Conservation (phyloP, 2,113 vertebrate species). For the Engystomops pustulosus region DNA sequence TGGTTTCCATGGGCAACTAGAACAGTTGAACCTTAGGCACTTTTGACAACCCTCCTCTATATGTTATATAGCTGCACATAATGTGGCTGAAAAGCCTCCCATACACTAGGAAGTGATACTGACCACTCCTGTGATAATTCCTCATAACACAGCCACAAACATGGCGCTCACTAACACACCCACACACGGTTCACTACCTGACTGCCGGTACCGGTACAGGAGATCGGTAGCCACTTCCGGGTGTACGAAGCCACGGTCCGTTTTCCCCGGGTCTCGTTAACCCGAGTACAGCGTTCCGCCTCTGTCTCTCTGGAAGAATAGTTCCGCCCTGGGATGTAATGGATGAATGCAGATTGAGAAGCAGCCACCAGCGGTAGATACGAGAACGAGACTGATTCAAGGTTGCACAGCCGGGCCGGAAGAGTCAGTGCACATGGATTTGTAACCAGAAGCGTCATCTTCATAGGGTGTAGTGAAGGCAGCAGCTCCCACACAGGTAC, state of each 20-base stretch:
- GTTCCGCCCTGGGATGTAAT: neutral
- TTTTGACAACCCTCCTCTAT: no score
- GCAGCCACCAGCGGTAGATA: neutral
- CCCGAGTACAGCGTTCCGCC: neutral
- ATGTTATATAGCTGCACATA: no score
- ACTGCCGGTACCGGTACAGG: neutral
- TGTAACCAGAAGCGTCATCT: neutral
- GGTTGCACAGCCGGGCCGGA: neutral
- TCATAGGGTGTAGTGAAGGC: neutral
- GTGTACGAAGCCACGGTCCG: neutral
- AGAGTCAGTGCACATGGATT: neutral
- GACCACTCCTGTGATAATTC: no score
- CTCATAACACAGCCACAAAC: no score
- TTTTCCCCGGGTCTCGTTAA: neutral
- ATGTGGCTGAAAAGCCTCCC: no score
- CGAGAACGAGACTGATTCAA: neutral
- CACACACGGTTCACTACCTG: neutral
- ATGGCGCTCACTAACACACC: no score
- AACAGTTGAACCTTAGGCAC: no score
- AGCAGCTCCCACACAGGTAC: neutral
- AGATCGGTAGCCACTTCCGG: conserved; percentile 16
- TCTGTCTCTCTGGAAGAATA: neutral
- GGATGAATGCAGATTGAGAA: neutral
- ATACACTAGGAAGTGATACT: no score
- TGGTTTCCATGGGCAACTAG: no score